Evolutionary conservation across 1,140 invertebrate genomes (phyloP).

Genomic region (Argopecten irradians): DNA sequence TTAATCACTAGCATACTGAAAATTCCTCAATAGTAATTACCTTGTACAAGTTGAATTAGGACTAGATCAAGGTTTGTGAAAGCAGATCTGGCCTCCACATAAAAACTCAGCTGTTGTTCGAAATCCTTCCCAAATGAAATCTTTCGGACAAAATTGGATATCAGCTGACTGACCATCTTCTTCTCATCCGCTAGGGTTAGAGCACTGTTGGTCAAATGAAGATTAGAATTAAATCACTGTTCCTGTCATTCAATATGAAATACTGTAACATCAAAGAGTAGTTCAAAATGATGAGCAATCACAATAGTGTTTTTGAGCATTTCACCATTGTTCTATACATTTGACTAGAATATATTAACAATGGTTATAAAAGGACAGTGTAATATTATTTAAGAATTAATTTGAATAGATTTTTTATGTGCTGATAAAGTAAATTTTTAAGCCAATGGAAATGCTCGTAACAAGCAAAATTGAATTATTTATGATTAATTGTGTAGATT

Average conservation of each 20-base stretch:
- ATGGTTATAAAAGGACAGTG: no score
- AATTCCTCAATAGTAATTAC: constrained; percentile 76
- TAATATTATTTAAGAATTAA: no score
- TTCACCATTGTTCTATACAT: no score
- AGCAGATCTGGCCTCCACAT: constrained; percentile 90
- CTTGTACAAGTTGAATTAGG: constrained; percentile 89
- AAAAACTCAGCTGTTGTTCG: constrained; percentile 94
- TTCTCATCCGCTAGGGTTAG: constrained; percentile 95
- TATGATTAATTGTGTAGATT: no score
- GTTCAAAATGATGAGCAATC: not conserved
- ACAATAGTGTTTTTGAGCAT: no score
- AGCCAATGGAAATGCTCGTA: no score
- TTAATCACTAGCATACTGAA: no score
- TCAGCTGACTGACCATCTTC: constrained; percentile 88
- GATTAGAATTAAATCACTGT: constrained; percentile 51
- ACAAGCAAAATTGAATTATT: no score
- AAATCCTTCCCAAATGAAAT: constrained; percentile 91
- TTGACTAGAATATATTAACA: no score
- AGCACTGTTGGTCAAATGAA: constrained; percentile 81
- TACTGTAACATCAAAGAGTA: not conserved
- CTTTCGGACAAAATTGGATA: constrained; percentile 87
- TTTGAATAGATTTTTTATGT: no score
- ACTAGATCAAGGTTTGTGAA: constrained; percentile 94
- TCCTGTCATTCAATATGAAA: not conserved
- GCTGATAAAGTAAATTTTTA: no score